These are phyloP conservation scores for Matsumurasca onukii DNA, from an alignment of 1,140 invertebrate genomes.

Conservation along the genomic window DNA sequence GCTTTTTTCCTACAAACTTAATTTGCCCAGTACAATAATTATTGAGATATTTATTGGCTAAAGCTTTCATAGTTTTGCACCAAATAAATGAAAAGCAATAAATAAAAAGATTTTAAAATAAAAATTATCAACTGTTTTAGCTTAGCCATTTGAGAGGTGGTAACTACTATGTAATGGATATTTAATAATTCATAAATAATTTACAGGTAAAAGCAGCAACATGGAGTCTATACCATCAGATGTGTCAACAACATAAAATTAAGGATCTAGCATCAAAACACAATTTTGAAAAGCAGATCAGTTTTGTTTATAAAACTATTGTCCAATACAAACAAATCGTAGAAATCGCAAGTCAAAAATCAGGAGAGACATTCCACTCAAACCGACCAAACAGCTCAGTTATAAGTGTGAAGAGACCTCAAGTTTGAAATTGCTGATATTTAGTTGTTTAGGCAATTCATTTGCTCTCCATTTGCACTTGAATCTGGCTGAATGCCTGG, in stretches of 20 bases:
- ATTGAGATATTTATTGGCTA: too few species aligned
- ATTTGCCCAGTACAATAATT: too few species aligned
- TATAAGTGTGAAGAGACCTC: not conserved
- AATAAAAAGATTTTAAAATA: too few species aligned
- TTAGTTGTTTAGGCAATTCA: too few species aligned
- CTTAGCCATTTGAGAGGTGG: too few species aligned
- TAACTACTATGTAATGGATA: too few species aligned
- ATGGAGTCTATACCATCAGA: conserved; percentile 11
- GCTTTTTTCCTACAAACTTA: too few species aligned
- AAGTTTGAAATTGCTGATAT: not conserved
- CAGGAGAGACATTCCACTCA: not conserved
- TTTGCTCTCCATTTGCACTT: too few species aligned
- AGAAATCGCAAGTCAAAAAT: not conserved
- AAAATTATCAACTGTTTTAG: too few species aligned
- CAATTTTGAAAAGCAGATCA: conserved; percentile 17
- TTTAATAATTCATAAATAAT: not conserved
- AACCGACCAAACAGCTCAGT: not conserved
- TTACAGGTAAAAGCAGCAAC: not conserved
- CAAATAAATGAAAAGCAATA: too few species aligned
- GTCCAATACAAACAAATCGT: conserved; percentile 13
- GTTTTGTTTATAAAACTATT: conserved; percentile 17
- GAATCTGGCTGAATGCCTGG: too few species aligned
- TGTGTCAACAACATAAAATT: conserved; percentile 16
- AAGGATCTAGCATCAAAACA: not conserved
- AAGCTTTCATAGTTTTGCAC: too few species aligned